Evolutionary conservation across 2,113 vertebrate genomes (phyloP), one percentile per base, ranked within the genome.

Genomic region (Dicentrarchus labrax): DNA sequence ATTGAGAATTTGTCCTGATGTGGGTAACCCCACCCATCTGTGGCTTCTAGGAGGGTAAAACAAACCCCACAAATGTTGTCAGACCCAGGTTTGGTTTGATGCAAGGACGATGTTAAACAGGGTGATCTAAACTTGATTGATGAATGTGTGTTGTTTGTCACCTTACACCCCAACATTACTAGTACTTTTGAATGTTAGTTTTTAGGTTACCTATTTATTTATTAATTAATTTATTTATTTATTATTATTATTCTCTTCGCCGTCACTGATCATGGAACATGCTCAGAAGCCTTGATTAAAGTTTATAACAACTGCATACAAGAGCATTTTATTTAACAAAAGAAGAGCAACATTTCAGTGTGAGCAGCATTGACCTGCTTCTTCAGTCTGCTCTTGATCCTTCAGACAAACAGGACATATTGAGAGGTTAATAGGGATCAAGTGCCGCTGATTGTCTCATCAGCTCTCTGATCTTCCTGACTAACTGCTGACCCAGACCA

Each of bases 221-320:
- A 5, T 36, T 53, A 61, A 13, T 36, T 15, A 0, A 30, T 36
- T 0, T 75, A 62, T 80, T 72, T 41, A 66, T 59, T 15, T 1
- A 36, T 69, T 2, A 10, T 69, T 2, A 10, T 71, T 22, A 16
- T 7, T 76, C 76, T 68, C 2, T 72, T 30, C 57, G 38, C 38
- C 82, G 62, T 64, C 30, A 19, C 39, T 86, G 72, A 64, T 64
- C 71, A 61, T 76, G 48, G 10, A 19, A 22, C n/a, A 53, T 78
- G 83, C 43, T 56, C 72, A 68, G 69, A 89, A 81, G 78, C 76
- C 65, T 85, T 81, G 45, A 88, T 67, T 87, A 87, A 90, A 82
- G 30, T 75, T 77, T 39, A 5, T 70, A 43, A 61, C 10, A 30
- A 51, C 19, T 8, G 15, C 38, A 7, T 8, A 10, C 8, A 68